Percentiles rank a stretch among this genome's conserved stretches.
Conservation (phyloP, 2,888 invertebrate species). For the Drosophila cyrtoloma region DNA sequence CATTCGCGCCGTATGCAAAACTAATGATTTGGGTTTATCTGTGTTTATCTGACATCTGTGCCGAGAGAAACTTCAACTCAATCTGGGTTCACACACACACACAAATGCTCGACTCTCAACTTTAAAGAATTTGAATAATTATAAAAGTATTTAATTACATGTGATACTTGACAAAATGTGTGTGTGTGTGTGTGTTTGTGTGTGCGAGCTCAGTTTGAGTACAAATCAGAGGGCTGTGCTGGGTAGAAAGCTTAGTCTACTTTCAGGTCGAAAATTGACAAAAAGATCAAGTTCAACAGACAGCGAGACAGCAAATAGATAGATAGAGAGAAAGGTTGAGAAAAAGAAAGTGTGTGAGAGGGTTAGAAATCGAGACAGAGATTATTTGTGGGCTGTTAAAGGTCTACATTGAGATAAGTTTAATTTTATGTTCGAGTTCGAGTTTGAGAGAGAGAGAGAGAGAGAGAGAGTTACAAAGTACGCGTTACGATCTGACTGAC, state of each 20-base stretch:
- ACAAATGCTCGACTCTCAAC: not conserved
- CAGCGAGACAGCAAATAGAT: slow-evolving; percentile 37
- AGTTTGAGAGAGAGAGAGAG: slow-evolving; percentile 33
- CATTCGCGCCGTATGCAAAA: slow-evolving; percentile 64
- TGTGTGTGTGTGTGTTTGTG: not conserved
- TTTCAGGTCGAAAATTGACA: slow-evolving; percentile 40
- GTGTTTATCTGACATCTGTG: slow-evolving; percentile 15
- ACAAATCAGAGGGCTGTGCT: not conserved
- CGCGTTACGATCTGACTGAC: slow-evolving; percentile 46
- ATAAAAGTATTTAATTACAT: slow-evolving; percentile 22
- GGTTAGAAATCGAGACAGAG: slow-evolving; percentile 17
- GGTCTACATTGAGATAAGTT: slow-evolving; percentile 45
- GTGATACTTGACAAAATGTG: slow-evolving; percentile 3
- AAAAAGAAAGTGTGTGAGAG: slow-evolving; percentile 4
- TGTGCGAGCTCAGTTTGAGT: slow-evolving; percentile 23
- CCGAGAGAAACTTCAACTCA: slow-evolving; percentile 19
- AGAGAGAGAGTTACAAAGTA: slow-evolving; percentile 45
- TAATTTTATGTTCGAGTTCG: slow-evolving; percentile 49
- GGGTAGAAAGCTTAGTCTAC: slow-evolving; percentile 28
- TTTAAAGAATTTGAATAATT: not conserved
- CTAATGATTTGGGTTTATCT: slow-evolving; percentile 30
- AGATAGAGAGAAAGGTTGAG: slow-evolving; percentile 1
- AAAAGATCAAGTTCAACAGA: slow-evolving; percentile 40
- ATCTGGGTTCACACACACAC: slow-evolving; percentile 15
- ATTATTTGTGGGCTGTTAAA: slow-evolving; percentile 16